phyloP scores from a whole-genome alignment of 1,140 invertebrate genomes.

The Papilio glaucus region DNA sequence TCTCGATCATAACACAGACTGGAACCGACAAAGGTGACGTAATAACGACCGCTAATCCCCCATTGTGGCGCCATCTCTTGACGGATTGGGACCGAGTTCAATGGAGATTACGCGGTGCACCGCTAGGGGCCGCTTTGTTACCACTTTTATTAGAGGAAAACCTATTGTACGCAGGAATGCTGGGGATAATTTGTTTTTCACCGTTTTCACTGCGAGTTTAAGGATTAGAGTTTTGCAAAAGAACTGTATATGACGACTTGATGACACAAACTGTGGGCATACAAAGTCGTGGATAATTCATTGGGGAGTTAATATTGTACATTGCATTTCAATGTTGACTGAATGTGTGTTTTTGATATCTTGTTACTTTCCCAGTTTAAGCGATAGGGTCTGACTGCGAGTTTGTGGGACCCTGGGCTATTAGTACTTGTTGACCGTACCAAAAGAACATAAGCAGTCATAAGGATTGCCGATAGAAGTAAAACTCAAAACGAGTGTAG shows the following conservation, averaged over 20 bases:
- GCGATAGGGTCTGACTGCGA: too few species aligned
- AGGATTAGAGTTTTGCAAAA: constrained; percentile 21
- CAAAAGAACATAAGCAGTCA: too few species aligned
- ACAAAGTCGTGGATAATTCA: background rate
- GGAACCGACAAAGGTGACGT: constrained; percentile 75
- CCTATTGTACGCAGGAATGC: constrained; percentile 59
- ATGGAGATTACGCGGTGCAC: constrained; percentile 67
- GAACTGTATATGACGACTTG: constrained; percentile 2
- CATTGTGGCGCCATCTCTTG: constrained; percentile 80
- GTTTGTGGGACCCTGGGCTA: too few species aligned
- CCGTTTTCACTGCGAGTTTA: constrained; percentile 19
- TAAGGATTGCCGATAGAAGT: too few species aligned
- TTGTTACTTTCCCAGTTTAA: too few species aligned
- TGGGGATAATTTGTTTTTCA: constrained; percentile 73
- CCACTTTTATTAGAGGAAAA: constrained; percentile 60
- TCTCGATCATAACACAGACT: constrained; percentile 74
- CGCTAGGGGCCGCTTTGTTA: constrained; percentile 74
- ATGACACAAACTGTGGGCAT: constrained; percentile 2
- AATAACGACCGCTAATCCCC: constrained; percentile 79
- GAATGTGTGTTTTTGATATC: too few species aligned
- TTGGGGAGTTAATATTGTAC: background rate
- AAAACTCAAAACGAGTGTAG: too few species aligned
- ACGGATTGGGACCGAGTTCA: constrained; percentile 72
- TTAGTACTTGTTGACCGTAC: too few species aligned
- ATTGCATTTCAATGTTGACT: too few species aligned